Conservation (phyloP, 2,888 invertebrate species). For the Sarcophaga caerulescens region DNA sequence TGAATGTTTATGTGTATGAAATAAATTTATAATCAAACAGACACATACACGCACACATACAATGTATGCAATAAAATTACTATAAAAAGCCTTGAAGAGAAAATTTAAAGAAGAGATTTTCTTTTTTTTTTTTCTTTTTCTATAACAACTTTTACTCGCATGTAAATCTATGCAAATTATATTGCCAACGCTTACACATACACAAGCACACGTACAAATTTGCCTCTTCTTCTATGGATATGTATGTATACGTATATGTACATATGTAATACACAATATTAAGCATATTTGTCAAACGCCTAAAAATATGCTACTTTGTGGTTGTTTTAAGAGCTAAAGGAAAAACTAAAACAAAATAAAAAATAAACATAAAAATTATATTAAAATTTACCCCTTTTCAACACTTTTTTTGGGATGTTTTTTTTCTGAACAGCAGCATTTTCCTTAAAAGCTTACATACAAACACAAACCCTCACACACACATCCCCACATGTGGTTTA, state of each 20-base stretch:
- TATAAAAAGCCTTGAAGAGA: constrained; percentile 55
- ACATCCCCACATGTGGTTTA: neutral
- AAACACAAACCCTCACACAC: constrained; percentile 10
- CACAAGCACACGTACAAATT: neutral
- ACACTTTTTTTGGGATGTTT: constrained; percentile 31
- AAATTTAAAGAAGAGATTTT: neutral
- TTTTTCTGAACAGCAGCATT: neutral
- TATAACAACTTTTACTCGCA: constrained; percentile 22
- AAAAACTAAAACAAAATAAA: constrained; percentile 2
- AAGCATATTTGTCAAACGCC: constrained; percentile 64
- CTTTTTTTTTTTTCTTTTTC: constrained; percentile 12
- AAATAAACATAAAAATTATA: constrained; percentile 63
- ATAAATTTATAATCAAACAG: constrained; percentile 14
- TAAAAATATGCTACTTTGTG: constrained; percentile 62
- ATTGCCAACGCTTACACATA: constrained; percentile 10
- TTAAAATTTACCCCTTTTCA: constrained; percentile 65
- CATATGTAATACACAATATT: constrained; percentile 39
- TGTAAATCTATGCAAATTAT: constrained; percentile 65
- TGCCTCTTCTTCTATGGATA: neutral
- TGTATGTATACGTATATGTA: neutral
- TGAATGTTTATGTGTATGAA: neutral
- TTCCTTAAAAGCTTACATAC: constrained; percentile 10
- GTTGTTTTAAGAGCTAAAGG: constrained; percentile 27
- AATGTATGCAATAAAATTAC: constrained; percentile 67
- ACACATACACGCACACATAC: constrained; percentile 12